These are phyloP conservation scores for Drosophila pruinosa DNA, from an alignment of 1,140 invertebrate genomes.

Conservation along the genomic window DNA sequence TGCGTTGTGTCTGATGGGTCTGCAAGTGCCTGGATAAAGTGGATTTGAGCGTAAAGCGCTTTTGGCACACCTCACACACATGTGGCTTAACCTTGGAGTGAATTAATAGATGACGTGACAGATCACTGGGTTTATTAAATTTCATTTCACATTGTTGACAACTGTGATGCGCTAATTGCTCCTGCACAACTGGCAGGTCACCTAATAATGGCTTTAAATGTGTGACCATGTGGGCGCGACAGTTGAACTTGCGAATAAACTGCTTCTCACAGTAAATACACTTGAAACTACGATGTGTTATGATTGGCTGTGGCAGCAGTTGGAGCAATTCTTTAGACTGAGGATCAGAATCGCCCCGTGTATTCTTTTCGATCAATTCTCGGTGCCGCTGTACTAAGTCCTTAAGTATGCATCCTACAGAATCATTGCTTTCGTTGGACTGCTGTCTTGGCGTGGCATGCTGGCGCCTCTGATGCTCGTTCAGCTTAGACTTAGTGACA, in stretches of 20 bases:
- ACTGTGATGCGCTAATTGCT: not conserved
- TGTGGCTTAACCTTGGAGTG: conserved; percentile 21
- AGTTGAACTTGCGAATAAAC: conserved; percentile 26
- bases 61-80: conserved; percentile 11
- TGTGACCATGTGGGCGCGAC: conserved; percentile 23
- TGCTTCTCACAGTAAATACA: conserved; percentile 26
- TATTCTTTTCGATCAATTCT: too few relatives aligned
- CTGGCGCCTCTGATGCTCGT: conserved; percentile 12
- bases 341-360: too few relatives aligned
- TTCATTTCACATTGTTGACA: conserved; percentile 21
- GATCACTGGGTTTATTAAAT: conserved; percentile 20
- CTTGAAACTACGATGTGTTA: conserved; percentile 1
- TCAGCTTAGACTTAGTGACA: conserved; percentile 11
- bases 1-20: conserved; percentile 13
- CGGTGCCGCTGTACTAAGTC: too few relatives aligned
- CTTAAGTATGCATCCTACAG: too few relatives aligned
- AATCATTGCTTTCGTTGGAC: too few relatives aligned
- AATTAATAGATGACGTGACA: conserved; percentile 18
- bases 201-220: conserved; percentile 5
- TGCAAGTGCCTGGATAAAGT: conserved; percentile 22
- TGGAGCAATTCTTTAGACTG: not conserved
- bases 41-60: conserved; percentile 13
- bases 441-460: conserved; percentile 3
- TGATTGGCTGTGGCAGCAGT: not conserved
- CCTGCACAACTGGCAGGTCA: too few relatives aligned